Evolutionary conservation across 2,113 vertebrate genomes (phyloP), one percentile per base, ranked within the genome.

Genomic region (Hemibates koningsi): DNA sequence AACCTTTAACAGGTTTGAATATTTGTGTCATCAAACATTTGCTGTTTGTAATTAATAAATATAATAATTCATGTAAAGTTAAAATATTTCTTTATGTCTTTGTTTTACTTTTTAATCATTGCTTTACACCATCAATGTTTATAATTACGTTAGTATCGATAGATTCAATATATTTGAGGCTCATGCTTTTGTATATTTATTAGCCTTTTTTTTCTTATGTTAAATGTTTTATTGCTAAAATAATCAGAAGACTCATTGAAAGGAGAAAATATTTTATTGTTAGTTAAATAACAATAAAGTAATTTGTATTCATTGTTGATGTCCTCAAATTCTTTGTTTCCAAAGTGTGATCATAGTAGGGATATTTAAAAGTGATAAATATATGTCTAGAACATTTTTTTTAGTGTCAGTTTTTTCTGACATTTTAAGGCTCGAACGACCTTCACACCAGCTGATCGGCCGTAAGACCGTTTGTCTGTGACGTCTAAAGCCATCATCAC

Each of bases 101-200:
- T 68, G 1, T 68, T 38, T 68, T 41, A 38, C 63, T 68, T 68
- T 68, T 41, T 71, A 41, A 71, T 41, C 12, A 14, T 24, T 14
- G 0, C 7, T 71, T 71, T 41, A 41, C 63, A 68, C 4, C 21
- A 68, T 41, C 11, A 21, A 0, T 38, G 61, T 66, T 66, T 1
- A 2, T 3, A 41, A 38, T 68, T 0, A 21, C 3, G 1, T 21
- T n/a, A 68, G 19, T 38, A 1, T 68, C 21, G 63, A 68, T 41
- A 68, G 34, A 38, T 13, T 68, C 34, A 8, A 1, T 5, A 68
- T 68, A 68, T 41, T 19, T 21, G 61, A 66, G 0, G 32, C 61
- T 66, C 32, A 7, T 38, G 61, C 3, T 68, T 68, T 13, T 68
- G 10, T 38, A 13, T 68, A 38, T 38, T 38, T 66, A 38, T 38